Evolutionary conservation across 2,113 vertebrate species (phyloP).

Genomic region (Megaptera novaeangliae): DNA sequence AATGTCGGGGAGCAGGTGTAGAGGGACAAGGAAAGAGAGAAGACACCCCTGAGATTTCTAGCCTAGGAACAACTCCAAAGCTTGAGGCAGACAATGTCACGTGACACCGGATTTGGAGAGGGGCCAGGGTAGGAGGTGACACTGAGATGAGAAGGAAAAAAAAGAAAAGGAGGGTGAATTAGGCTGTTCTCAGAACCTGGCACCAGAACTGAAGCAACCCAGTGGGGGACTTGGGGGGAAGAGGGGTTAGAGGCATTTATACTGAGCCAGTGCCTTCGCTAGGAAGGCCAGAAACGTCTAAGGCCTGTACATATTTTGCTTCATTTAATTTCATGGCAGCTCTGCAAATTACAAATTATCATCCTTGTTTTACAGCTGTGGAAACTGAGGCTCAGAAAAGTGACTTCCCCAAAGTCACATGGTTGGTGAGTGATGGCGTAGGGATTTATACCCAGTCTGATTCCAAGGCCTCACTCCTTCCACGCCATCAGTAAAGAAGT

Average conservation of each 20-base stretch:
- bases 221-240: accelerated
- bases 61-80: not conserved
- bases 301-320: not conserved
- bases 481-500: not conserved
- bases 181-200: not conserved
- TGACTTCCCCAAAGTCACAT: not conserved
- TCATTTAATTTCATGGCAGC: not conserved
- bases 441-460: not conserved
- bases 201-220: not conserved
- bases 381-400: not conserved
- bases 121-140: not conserved
- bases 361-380: not conserved
- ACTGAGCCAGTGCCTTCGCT: not conserved
- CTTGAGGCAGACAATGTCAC: not conserved
- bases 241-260: not conserved
- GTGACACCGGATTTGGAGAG: not conserved
- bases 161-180: not conserved
- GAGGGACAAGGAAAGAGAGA: not conserved
- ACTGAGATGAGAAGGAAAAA: not conserved
- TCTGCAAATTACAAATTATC: not conserved
- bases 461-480: not conserved
- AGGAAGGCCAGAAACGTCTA: not conserved
- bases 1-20: not conserved
- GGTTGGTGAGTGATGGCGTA: not conserved
- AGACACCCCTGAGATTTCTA: not conserved